Base-by-base conservation (phyloP, 2,113 vertebrate genomes). In the Spilogale gracilis region DNA sequence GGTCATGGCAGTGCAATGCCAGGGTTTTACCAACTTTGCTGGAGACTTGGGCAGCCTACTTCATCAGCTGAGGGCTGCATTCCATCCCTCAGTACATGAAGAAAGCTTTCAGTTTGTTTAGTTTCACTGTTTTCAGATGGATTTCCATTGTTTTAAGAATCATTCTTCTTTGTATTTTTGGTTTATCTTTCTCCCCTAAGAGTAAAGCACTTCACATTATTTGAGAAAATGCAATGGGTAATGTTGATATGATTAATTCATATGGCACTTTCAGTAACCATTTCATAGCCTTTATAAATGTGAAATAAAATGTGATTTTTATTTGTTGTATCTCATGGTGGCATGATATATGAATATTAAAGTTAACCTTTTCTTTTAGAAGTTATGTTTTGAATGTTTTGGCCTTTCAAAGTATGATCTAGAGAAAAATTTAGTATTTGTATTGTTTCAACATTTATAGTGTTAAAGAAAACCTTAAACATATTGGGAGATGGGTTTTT, bases 361-460 rank as follows among this genome's bases (percentile, higher is more conserved):
- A 58, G 27, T 48, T 61, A 79, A 54, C 4, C 73, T 85, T 73
- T 89, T 74, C 58, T 58, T 89, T 89, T 86, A 30, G 60, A 71
- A 43, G 56, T 48, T 91, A 32, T 30, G 30, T 63, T 94, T 85
- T 45, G 18, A 89, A 60, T 69, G 25, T 69, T 83, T 74, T 89
- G 79, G 3, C 5, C 52, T 82, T 89, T 96, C 30, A 78, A 67
- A 78, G 16, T 78, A 17, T 43, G 61, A 85, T 18, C 18, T 43
- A 54, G 16, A n/a, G 17, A 60, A 90, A 48, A 60, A 45, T 25
- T 48, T 69, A 58, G 83, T 93, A 71, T 69, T 52, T 60, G 78
- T 82, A 52, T 43, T 91, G 65, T 86, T 95, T 94, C 8, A 86
- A 79, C 5, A 87, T 73, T n/a, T 82, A 58, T 78, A 71, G 23